These are phyloP conservation scores for Poeciliopsis retropinna DNA, from an alignment of 2,113 vertebrate species.

Conservation along the genomic window DNA sequence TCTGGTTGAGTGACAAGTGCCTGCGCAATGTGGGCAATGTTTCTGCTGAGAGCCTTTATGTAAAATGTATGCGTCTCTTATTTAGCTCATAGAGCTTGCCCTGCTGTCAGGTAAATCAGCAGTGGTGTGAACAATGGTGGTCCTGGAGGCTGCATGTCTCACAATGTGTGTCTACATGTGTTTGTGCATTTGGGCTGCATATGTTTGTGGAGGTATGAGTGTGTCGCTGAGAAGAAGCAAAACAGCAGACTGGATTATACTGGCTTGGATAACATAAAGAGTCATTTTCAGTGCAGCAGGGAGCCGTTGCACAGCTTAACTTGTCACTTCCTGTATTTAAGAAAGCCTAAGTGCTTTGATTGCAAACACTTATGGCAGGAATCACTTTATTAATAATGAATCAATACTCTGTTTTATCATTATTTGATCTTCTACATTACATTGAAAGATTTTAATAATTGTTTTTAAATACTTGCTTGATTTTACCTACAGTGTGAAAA, in stretches of 20 bases:
- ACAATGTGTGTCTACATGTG: constrained; percentile 20
- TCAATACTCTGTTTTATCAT: constrained; percentile 1
- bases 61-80: constrained; percentile 47
- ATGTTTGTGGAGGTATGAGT: constrained; percentile 30
- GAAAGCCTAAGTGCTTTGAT: not conserved
- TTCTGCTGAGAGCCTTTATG: constrained; percentile 40
- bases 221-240: constrained; percentile 36
- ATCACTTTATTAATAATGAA: not conserved
- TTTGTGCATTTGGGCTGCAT: constrained; percentile 26
- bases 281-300: constrained; percentile 25
- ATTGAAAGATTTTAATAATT: not conserved
- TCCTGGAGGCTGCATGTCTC: constrained; percentile 8
- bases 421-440: not conserved
- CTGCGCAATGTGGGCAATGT: constrained; percentile 32
- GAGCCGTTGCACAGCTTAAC: constrained; percentile 33
- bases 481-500: constrained; percentile 5
- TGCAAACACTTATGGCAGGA: not conserved
- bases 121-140: constrained; percentile 52
- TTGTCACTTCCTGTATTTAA: constrained; percentile 30
- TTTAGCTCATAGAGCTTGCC: constrained; percentile 33
- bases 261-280: constrained; percentile 33
- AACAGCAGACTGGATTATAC: constrained; percentile 57
- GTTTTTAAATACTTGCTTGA: not conserved
- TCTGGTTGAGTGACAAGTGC: constrained; percentile 45
- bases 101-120: constrained; percentile 31